These are phyloP conservation scores for Colletes gigas DNA, from an alignment of 1,140 invertebrate genomes.

Conservation along the genomic window DNA sequence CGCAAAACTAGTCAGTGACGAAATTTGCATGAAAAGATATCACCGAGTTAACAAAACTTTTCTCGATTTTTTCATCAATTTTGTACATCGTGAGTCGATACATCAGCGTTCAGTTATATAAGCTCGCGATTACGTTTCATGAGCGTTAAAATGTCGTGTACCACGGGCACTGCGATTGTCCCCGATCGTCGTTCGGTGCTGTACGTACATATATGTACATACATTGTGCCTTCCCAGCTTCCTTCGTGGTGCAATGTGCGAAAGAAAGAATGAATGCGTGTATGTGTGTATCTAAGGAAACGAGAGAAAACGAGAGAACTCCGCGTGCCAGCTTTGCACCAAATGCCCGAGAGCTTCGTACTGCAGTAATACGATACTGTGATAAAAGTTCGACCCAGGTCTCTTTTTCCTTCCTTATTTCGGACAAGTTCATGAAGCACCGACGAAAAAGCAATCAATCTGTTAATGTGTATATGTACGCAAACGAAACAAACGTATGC, in stretches of 20 bases:
- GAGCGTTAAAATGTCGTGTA: slow-evolving; percentile 28
- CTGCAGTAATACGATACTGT: slow-evolving; percentile 69
- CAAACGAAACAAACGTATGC: slow-evolving; percentile 19
- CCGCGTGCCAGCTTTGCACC: slow-evolving; percentile 52
- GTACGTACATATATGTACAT: slow-evolving; percentile 66
- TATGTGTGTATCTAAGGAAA: slow-evolving; percentile 11
- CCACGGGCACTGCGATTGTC: slow-evolving; percentile 47
- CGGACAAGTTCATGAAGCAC: slow-evolving; percentile 28
- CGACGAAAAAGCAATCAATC: slow-evolving; percentile 30
- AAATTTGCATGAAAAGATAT: background rate
- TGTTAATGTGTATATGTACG: slow-evolving; percentile 30
- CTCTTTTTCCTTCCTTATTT: slow-evolving; percentile 53
- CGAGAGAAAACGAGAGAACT: slow-evolving; percentile 36
- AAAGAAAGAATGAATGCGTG: slow-evolving; percentile 24
- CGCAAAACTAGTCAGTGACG: background rate
- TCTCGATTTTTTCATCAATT: background rate
- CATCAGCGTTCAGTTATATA: background rate
- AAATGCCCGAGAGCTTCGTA: slow-evolving; percentile 62
- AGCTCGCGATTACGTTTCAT: background rate
- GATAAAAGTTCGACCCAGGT: slow-evolving; percentile 65
- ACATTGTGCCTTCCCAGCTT: slow-evolving; percentile 73
- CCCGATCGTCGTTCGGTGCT: slow-evolving; percentile 58
- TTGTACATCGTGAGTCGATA: background rate
- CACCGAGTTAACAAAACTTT: background rate
- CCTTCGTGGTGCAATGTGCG: slow-evolving; percentile 63